Percentiles rank a stretch among this genome's conserved stretches.
Conservation (phyloP, 1,140 invertebrate species). For the Orius laevigatus region DNA sequence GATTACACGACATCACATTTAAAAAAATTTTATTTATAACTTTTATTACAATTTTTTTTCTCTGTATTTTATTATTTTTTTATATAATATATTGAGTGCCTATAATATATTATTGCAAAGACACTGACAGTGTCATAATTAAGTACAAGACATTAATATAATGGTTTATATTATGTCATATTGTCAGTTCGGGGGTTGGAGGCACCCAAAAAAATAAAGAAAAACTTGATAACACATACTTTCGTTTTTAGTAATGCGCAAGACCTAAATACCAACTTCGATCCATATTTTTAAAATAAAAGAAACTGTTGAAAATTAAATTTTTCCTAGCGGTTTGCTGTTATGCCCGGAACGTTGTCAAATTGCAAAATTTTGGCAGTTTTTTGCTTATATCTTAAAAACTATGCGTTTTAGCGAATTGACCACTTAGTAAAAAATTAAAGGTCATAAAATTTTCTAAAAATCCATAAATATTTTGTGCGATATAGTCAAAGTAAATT, state of each 20-base stretch:
- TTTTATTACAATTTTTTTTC: slow-evolving; percentile 12
- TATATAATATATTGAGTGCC: slow-evolving; percentile 3
- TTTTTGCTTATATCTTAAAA: no score
- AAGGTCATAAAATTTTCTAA: no score
- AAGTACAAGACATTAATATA: slow-evolving; percentile 1
- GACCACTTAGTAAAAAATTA: no score
- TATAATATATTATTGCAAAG: slow-evolving; percentile 1
- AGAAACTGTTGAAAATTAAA: background rate
- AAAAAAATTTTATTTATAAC: slow-evolving; percentile 11
- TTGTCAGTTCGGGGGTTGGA: background rate
- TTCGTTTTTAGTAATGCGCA: background rate
- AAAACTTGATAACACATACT: background rate
- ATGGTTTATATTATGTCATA: background rate
- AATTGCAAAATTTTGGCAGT: no score
- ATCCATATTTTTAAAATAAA: slow-evolving; percentile 1
- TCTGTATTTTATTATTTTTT: slow-evolving; percentile 7
- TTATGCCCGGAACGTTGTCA: no score
- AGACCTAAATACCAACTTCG: background rate
- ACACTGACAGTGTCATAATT: background rate
- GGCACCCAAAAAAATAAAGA: background rate
- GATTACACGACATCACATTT: slow-evolving; percentile 11
- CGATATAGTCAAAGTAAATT: no score
- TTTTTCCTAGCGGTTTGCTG: no score
- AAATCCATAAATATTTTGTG: no score
- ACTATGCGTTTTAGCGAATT: no score